Percentiles rank a stretch among this genome's conserved stretches.
These are phyloP conservation scores for Sclerodermus sp. DNA, from an alignment of 2,888 invertebrate species.

Conservation along the genomic window DNA sequence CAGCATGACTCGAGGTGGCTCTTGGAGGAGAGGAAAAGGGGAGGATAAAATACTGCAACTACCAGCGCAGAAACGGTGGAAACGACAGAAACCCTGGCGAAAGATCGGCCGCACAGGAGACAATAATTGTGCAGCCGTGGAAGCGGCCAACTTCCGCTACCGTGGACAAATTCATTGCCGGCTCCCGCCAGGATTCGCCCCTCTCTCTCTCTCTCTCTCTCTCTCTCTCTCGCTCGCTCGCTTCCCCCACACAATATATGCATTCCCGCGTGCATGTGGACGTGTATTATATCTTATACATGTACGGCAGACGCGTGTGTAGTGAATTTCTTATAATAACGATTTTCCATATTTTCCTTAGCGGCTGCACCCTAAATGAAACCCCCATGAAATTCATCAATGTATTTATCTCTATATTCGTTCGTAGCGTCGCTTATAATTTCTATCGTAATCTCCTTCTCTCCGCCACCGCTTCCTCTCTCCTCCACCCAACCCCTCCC, in stretches of 20 bases:
- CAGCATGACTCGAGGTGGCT: too few species aligned
- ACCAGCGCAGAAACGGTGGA: slow-evolving; percentile 18
- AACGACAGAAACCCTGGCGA: slow-evolving; percentile 19
- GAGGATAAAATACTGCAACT: slow-evolving; percentile 31
- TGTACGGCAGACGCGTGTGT: too few species aligned
- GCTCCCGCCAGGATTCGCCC: background rate
- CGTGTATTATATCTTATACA: too few species aligned
- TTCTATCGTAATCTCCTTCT: too few species aligned
- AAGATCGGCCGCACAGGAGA: slow-evolving; percentile 13
- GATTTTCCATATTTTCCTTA: slow-evolving; percentile 33
- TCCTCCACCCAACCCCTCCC: too few species aligned
- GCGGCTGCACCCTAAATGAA: slow-evolving; percentile 1
- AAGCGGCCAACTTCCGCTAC: slow-evolving; percentile 7
- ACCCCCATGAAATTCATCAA: too few species aligned
- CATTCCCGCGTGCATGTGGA: slow-evolving; percentile 3
- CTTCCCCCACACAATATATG: slow-evolving; percentile 14
- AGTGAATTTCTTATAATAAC: slow-evolving; percentile 35
- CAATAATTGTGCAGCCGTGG: slow-evolving; percentile 21
- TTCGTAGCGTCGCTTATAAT: too few species aligned
- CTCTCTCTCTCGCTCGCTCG: background rate
- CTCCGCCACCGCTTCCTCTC: too few species aligned
- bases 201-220: background rate
- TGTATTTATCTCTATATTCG: too few species aligned
- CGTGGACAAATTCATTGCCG: slow-evolving; percentile 25
- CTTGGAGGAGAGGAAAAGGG: background rate